A percentile compares a stretch with the other conserved stretches of the same genome.
Evolutionary conservation across 2,113 vertebrate species (phyloP).

Genomic region (Nerophis lumbriciformis): DNA sequence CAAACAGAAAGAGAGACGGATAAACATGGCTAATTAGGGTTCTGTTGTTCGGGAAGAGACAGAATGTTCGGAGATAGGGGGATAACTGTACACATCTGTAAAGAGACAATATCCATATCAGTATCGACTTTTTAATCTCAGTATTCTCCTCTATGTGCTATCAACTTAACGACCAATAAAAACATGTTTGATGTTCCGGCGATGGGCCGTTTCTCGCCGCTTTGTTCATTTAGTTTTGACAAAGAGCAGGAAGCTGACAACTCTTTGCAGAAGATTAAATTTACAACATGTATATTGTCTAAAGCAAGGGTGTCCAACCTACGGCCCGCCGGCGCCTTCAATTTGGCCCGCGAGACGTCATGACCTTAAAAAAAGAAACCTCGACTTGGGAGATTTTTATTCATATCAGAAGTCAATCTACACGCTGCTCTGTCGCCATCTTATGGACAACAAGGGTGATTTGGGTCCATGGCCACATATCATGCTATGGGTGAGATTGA

Average conservation of each 20-base stretch:
- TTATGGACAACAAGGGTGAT: too few relatives aligned
- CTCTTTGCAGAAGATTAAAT: conserved; percentile 14
- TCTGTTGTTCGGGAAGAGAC: conserved; percentile 65
- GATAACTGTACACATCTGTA: conserved; percentile 16
- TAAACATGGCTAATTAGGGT: conserved; percentile 69
- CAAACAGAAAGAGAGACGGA: conserved; percentile 62
- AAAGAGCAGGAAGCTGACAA: conserved; percentile 13
- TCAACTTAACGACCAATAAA: not conserved
- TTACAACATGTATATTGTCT: conserved; percentile 43
- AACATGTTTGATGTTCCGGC: not conserved
- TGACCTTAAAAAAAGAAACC: too few relatives aligned
- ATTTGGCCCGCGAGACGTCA: too few relatives aligned
- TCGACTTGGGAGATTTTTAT: too few relatives aligned
- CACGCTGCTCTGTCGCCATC: too few relatives aligned
- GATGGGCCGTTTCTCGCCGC: too few relatives aligned
- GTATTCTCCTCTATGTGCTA: not conserved
- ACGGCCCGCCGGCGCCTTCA: too few relatives aligned
- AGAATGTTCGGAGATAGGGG: conserved; percentile 33
- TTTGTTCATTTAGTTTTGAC: not conserved
- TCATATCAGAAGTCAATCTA: too few relatives aligned
- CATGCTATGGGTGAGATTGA: too few relatives aligned
- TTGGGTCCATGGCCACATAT: too few relatives aligned
- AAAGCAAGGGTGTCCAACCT: conserved; percentile 1
- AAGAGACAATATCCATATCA: not conserved
- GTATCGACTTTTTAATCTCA: not conserved